Percentiles rank a stretch among this genome's conserved stretches.
phyloP scores from a whole-genome alignment of 1,140 invertebrate species.

The Triops cancriformis region DNA sequence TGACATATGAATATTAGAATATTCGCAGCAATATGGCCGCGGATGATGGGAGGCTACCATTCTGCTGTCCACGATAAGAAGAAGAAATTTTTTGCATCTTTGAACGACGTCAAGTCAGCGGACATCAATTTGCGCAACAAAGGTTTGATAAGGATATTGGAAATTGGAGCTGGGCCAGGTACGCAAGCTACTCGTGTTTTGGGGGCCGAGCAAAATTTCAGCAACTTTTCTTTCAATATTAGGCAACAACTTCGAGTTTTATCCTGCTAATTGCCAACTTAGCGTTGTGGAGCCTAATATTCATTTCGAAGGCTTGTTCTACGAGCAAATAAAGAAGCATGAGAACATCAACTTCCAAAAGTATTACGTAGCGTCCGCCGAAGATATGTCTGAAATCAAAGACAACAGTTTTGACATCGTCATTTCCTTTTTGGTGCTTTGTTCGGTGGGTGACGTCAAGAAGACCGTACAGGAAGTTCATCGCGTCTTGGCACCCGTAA shows the following conservation, averaged over 20 bases:
- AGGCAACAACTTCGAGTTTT: slow-evolving; percentile 35
- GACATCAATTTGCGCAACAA: slow-evolving; percentile 19
- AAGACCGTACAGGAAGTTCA: slow-evolving; percentile 35
- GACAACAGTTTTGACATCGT: slow-evolving; percentile 37
- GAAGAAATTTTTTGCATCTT: slow-evolving; percentile 26
- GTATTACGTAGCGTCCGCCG: slow-evolving; percentile 34
- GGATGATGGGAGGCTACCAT: slow-evolving; percentile 25
- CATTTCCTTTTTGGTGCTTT: slow-evolving; percentile 37
- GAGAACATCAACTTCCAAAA: slow-evolving; percentile 26
- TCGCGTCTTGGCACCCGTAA: slow-evolving; percentile 37
- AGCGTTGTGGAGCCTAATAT: slow-evolving; percentile 29
- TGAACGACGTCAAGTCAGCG: slow-evolving; percentile 26
- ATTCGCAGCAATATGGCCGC: slow-evolving; percentile 15
- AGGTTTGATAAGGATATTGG: slow-evolving; percentile 32
- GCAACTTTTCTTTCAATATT: neutral
- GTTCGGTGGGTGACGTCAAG: slow-evolving; percentile 34
- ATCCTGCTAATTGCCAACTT: slow-evolving; percentile 30
- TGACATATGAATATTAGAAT: neutral
- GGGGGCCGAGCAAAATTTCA: neutral
- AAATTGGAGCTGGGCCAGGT: slow-evolving; percentile 35
- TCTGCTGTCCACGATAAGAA: slow-evolving; percentile 17
- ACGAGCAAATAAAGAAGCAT: slow-evolving; percentile 21
- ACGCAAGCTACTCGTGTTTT: neutral
- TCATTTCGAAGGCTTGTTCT: slow-evolving; percentile 27
- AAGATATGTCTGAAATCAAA: slow-evolving; percentile 35